phyloP scores from a whole-genome alignment of 2,113 vertebrate genomes.

The Tetraodon nigroviridis region DNA sequence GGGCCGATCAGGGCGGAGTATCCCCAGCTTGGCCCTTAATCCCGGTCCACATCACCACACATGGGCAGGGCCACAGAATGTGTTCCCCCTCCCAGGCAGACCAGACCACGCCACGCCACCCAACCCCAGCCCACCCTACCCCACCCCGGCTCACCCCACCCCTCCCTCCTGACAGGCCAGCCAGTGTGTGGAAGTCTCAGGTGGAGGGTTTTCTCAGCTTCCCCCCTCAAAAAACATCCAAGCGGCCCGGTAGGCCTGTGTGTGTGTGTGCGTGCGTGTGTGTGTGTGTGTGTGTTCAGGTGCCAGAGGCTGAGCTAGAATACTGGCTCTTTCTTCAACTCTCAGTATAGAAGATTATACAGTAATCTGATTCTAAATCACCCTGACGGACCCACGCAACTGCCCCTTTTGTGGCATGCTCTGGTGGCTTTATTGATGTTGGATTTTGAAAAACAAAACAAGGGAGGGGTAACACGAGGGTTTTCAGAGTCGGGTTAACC shows the following conservation, averaged over 20 bases:
- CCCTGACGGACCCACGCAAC: constrained; percentile 44
- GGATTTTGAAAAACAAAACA: constrained; percentile 14
- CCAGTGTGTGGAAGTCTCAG: constrained; percentile 57
- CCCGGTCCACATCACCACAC: constrained; percentile 49
- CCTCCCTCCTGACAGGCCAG: constrained; percentile 37
- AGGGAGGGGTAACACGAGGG: constrained; percentile 6
- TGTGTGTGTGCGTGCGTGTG: constrained; percentile 47
- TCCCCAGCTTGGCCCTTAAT: constrained; percentile 28
- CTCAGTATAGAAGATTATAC: constrained; percentile 46
- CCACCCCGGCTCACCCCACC: too few species aligned
- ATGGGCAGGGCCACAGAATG: constrained; percentile 42
- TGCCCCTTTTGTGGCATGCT: constrained; percentile 33
- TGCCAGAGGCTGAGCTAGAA: constrained; percentile 48
- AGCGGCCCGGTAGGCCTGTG: constrained; percentile 9
- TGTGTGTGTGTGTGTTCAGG: constrained; percentile 58
- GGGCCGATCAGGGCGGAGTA: constrained; percentile 46
- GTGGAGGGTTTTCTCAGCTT: constrained; percentile 45
- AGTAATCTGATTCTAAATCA: constrained; percentile 56
- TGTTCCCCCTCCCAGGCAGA: constrained; percentile 27
- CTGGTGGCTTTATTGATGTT: constrained; percentile 30
- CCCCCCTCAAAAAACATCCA: constrained; percentile 35
- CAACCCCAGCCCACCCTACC: too few species aligned
- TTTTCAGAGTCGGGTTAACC: constrained; percentile 32
- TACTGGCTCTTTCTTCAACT: constrained; percentile 56
- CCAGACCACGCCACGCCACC: constrained; percentile 7